Evolutionary conservation across 2,797 vertebrate genomes (phyloP).

Genomic region (Okamejei kenojei): DNA sequence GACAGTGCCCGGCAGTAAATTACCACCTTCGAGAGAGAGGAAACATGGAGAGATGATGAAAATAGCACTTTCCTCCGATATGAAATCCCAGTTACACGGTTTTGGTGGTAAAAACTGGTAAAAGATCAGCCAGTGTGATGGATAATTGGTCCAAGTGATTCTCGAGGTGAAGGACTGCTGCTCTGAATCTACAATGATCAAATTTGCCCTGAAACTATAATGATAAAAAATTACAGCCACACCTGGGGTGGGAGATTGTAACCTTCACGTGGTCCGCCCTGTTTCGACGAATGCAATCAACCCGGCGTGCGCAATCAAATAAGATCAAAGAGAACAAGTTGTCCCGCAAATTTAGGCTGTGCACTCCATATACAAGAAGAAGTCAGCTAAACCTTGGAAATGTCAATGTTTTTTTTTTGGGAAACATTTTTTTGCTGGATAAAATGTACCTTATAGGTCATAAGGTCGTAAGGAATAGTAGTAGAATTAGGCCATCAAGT

Average conservation of each 20-base stretch:
- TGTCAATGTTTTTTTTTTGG: neutral
- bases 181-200: neutral
- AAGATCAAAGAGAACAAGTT: too few relatives aligned
- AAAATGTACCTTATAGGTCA: too few relatives aligned
- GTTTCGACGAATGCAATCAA: too few relatives aligned
- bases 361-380: too few relatives aligned
- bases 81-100: neutral
- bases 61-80: neutral
- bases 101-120: too few relatives aligned
- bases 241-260: too few relatives aligned
- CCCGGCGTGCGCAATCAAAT: too few relatives aligned
- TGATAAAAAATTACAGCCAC: neutral
- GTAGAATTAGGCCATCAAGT: too few relatives aligned
- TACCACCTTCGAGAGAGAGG: neutral
- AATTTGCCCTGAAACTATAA: neutral
- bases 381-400: neutral
- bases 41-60: neutral
- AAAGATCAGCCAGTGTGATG: neutral
- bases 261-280: too few relatives aligned
- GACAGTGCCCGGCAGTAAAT: neutral
- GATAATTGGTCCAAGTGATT: neutral
- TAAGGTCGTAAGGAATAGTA: too few relatives aligned
- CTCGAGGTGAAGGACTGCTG: neutral
- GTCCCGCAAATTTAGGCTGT: too few relatives aligned
- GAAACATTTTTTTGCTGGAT: neutral